Percentiles rank a stretch among this genome's conserved stretches.
These are phyloP conservation scores for Calypte anna DNA, from an alignment of 2,113 vertebrate genomes.

Conservation along the genomic window DNA sequence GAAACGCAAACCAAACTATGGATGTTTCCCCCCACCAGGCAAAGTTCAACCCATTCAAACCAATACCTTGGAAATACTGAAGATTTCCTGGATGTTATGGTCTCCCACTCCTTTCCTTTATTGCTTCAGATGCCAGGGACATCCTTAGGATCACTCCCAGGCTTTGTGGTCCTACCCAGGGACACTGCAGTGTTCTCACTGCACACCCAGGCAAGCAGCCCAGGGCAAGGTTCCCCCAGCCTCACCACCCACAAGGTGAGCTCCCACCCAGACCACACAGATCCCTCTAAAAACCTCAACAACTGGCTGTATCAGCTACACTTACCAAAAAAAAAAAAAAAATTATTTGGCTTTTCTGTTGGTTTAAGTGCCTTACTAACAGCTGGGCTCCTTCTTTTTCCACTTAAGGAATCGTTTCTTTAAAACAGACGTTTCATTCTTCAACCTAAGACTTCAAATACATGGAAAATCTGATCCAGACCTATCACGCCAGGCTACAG, in stretches of 20 bases:
- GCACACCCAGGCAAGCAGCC: not conserved
- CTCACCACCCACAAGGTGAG: not conserved
- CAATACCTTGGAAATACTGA: not conserved
- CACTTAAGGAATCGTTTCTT: not conserved
- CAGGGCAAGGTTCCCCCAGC: not conserved
- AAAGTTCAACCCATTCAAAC: not conserved
- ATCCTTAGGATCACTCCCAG: not conserved
- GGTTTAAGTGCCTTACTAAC: not conserved
- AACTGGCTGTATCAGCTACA: not conserved
- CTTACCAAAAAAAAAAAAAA: not conserved
- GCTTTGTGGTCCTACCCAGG: accelerated
- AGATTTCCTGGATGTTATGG: not conserved
- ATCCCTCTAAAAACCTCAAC: not conserved
- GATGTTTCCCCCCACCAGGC: not conserved
- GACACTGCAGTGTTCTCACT: not conserved
- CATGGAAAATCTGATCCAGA: slow-evolving; percentile 48
- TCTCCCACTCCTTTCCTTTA: not conserved
- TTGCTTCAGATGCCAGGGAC: not conserved
- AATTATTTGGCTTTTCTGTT: too few relatives aligned
- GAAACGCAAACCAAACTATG: not conserved
- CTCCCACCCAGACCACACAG: not conserved
- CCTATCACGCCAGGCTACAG: slow-evolving; percentile 7
- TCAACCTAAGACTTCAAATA: slow-evolving; percentile 26
- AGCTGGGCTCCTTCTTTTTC: slow-evolving; percentile 43
- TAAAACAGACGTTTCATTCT: slow-evolving; percentile 46